Evolutionary conservation across 1,140 invertebrate species (phyloP).

Genomic region (Bombus huntii): DNA sequence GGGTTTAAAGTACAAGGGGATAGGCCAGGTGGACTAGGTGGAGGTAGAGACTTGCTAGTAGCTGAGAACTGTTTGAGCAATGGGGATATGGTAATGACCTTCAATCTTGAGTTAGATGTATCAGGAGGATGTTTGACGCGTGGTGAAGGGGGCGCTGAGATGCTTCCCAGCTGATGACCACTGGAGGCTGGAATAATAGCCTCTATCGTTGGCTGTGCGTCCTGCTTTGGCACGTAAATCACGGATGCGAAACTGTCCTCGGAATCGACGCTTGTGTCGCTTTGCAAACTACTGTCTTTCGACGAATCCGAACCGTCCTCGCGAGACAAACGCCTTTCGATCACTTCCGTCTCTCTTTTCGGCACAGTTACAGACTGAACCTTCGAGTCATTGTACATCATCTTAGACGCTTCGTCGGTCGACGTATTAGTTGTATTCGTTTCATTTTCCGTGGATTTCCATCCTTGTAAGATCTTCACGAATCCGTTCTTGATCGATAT

Average conservation of each 20-base stretch:
- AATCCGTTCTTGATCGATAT: slow-evolving; percentile 86
- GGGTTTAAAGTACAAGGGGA: slow-evolving; percentile 65
- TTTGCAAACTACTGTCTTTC: slow-evolving; percentile 95
- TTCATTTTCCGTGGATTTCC: slow-evolving; percentile 85
- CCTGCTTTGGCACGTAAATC: slow-evolving; percentile 91
- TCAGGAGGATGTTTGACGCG: slow-evolving; percentile 80
- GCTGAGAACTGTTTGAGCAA: slow-evolving; percentile 78
- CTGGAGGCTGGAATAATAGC: slow-evolving; percentile 24
- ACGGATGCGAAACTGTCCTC: slow-evolving; percentile 96
- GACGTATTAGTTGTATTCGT: slow-evolving; percentile 63
- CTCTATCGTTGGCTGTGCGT: slow-evolving; percentile 57
- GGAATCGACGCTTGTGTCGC: slow-evolving; percentile 95
- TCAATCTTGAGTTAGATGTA: slow-evolving; percentile 70
- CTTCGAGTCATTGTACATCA: slow-evolving; percentile 44
- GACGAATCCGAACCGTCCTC: slow-evolving; percentile 95
- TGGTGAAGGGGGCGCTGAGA: slow-evolving; percentile 59
- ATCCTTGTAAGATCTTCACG: slow-evolving; percentile 89
- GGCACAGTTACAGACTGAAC: slow-evolving; percentile 71
- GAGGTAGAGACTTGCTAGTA: slow-evolving; percentile 76
- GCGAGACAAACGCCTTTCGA: slow-evolving; percentile 86
- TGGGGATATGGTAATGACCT: slow-evolving; percentile 77
- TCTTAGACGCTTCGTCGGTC: slow-evolving; percentile 38
- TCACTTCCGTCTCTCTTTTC: slow-evolving; percentile 72
- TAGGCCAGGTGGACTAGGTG: slow-evolving; percentile 75
- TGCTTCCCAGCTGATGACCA: slow-evolving; percentile 71